Base-by-base conservation (phyloP, 2,113 vertebrate genomes). In the Ictidomys tridecemlineatus region DNA sequence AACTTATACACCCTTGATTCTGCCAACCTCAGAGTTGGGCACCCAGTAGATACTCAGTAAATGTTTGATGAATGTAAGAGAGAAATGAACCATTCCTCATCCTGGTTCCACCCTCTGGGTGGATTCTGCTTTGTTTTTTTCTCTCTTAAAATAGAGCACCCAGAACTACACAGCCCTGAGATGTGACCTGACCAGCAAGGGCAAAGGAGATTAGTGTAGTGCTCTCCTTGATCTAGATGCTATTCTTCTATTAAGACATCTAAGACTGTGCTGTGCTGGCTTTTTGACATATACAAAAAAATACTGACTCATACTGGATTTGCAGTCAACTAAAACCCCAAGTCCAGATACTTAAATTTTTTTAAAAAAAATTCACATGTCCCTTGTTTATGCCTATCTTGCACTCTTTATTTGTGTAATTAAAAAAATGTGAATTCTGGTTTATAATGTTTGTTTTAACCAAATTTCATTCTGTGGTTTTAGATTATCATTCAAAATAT, bases 241-340 rank as follows among this genome's bases (percentile, higher is more conserved):
- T 67, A 70, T 11, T 73, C 48, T 79, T 86, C 87, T 83, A 42
- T 39, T 61, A 65, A 65, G 53, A 63, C 1, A 96, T n/a, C 8
- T 11, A 78, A 76, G 69, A 74, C 48, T 39, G 13, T 39, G 30
- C n/a, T 93, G 65, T 39, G 30, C n/a, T 93, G 65, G 32, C 28
- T 74, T 96, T 92, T 37, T 34, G 83, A 63, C 74, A 84, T 18
- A 86, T 22, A 51, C 20, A 63, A 72, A 84, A 86, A 95, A 95
- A 84, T 24, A 63, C 73, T 39, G 26, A 89, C 30, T 93, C 78
- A 88, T 37, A 93, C 0, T 34, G 69, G 20, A 30, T 51, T 22
- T 92, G 48, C 12, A 85, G 67, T 67, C 78, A 83, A 28, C 34
- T n/a, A 89, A 92, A 85, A 92, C 45, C 0, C 13, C 17, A 61